Conservation (phyloP, 2,797 vertebrate genomes). For the Lemur catta region DNA sequence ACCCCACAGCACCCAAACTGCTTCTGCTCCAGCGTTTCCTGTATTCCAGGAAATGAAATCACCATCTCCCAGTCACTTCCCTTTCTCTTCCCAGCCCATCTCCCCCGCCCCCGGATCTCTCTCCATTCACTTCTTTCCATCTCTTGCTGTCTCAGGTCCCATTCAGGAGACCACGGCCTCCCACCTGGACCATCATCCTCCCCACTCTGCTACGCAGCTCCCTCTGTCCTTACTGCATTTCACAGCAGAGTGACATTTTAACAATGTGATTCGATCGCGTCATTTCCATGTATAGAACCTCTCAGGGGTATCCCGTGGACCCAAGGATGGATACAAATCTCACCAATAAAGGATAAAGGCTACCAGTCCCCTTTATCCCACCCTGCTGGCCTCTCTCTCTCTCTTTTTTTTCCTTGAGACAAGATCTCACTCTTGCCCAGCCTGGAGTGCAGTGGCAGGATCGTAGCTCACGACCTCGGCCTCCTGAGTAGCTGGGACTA, state of each 20-base stretch:
- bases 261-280: neutral
- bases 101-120: neutral
- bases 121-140: neutral
- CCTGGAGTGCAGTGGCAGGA: neutral
- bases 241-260: neutral
- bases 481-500: neutral
- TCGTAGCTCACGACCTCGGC: neutral
- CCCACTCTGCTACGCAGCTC: neutral
- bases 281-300: neutral
- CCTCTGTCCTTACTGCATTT: neutral
- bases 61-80: neutral
- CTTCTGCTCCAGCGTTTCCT: neutral
- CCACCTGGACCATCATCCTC: neutral
- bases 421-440: neutral
- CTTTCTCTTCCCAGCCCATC: neutral
- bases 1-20: neutral
- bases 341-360: neutral
- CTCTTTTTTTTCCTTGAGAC: neutral
- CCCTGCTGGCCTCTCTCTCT: neutral
- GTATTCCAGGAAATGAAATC: neutral
- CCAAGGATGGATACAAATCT: neutral
- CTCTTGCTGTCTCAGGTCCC: neutral
- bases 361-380: neutral
- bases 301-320: neutral
- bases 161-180: neutral